Conservation (phyloP, 2,113 vertebrate genomes). For the Etia nguti region DNA sequence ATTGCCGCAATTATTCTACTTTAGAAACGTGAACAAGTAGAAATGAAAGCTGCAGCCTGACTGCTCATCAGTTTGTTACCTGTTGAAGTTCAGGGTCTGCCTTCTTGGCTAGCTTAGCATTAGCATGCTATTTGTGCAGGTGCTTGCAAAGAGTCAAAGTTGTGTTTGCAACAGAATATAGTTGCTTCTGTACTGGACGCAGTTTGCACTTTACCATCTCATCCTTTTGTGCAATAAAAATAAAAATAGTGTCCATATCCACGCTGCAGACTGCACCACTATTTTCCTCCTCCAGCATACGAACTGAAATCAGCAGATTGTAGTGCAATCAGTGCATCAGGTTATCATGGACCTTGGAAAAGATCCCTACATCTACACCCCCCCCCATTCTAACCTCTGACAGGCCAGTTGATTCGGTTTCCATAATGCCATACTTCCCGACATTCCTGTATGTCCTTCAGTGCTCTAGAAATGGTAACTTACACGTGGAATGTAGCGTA, state of each 20-base stretch:
- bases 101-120: not conserved
- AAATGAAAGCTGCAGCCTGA: not conserved
- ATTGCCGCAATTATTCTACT: not conserved
- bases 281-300: not conserved
- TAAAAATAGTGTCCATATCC: not conserved
- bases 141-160: not conserved
- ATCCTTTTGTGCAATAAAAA: not conserved
- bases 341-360: not conserved
- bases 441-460: not conserved
- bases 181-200: not conserved
- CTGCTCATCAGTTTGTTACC: not conserved
- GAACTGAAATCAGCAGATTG: not conserved
- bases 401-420: not conserved
- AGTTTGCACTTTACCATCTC: not conserved
- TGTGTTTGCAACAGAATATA: not conserved
- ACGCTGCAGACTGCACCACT: not conserved
- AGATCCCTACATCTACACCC: not conserved
- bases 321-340: not conserved
- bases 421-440: not conserved
- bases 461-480: conserved; percentile 4
- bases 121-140: not conserved
- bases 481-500: not conserved
- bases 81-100: not conserved
- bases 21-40: not conserved
- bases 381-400: not conserved